Base-by-base conservation (phyloP, 1,140 invertebrate species). In the Pararge aegeria region DNA sequence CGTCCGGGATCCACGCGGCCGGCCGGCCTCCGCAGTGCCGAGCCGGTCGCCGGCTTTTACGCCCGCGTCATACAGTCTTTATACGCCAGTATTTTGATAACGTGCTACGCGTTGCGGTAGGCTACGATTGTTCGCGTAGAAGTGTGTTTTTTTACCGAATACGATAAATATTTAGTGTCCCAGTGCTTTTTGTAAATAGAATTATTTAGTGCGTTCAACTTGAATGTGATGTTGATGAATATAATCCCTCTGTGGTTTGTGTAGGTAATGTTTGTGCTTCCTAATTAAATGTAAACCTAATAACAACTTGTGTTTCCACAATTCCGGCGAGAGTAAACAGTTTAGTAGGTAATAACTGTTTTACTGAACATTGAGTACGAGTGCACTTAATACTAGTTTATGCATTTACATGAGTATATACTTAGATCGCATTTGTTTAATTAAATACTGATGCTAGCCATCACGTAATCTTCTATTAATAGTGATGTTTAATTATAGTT, bases 1-100 rank as follows among this genome's bases (percentile, higher is more conserved):
- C 49, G 64, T 66, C 70, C 61, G 73, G 69, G 62, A 55, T 65
- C 68, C 81, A 82, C 79, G 80, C 81, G 79, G 80, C 73, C 75
- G 70, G 74, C 70, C 67, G 71, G 72, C 64, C 68, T 54, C 80
- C 80, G 84, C 84, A 86, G 84, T 87, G 80, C 78, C 83, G 77
- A 78, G 84, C 78, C 80, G 81, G 57, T 75, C 71, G 79, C 71
- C 81, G 82, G 78, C 80, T 59, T 51, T 49, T 59, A 58, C 65
- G 72, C 74, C 44, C 80, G 82, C 68, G 66, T 75, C 51, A 21
- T 20, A 50, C 46, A 29, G 20, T 49, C 24, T 19, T 29, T 24
- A 16, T 42, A 15, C 50, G 57, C 40, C 24, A 48, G 54, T 42
- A 48, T 55, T 61, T 49, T 61, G 44, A 68, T 74, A 75, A 75